Evolutionary conservation across 2,113 vertebrate species (phyloP).

Genomic region (Haliaeetus leucogaster): DNA sequence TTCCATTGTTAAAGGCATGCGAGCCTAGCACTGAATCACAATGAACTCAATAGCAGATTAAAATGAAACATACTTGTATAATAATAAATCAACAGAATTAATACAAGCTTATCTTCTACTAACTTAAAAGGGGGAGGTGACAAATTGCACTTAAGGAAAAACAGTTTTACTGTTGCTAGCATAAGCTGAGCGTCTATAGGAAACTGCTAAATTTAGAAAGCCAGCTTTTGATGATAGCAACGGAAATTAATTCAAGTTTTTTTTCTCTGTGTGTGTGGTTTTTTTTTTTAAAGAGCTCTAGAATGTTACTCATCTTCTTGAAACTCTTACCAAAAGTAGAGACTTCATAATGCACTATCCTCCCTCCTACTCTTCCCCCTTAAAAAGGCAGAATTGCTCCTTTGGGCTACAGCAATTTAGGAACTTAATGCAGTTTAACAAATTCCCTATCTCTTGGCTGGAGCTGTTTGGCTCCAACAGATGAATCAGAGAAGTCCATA

Average conservation of each 20-base stretch:
- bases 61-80: neutral
- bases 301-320: constrained; percentile 36
- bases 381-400: constrained; percentile 38
- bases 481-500: constrained; percentile 73
- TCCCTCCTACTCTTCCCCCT: constrained; percentile 35
- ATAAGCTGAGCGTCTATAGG: neutral
- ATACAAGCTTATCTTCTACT: neutral
- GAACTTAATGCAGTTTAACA: constrained; percentile 52
- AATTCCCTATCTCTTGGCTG: constrained; percentile 67
- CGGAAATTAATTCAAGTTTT: constrained; percentile 33
- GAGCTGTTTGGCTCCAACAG: constrained; percentile 40
- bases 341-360: neutral
- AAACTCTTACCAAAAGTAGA: constrained; percentile 34
- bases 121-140: neutral
- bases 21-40: neutral
- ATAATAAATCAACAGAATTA: constrained; percentile 1
- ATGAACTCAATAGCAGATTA: neutral
- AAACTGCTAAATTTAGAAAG: constrained; percentile 34
- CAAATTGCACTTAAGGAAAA: constrained; percentile 44
- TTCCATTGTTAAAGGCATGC: neutral
- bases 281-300: neutral
- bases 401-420: constrained; percentile 35
- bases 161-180: constrained; percentile 14
- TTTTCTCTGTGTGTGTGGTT: neutral
- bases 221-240: constrained; percentile 26